phyloP scores from a whole-genome alignment of 2,888 invertebrate genomes.

The Stenoptilia bipunctidactyla region DNA sequence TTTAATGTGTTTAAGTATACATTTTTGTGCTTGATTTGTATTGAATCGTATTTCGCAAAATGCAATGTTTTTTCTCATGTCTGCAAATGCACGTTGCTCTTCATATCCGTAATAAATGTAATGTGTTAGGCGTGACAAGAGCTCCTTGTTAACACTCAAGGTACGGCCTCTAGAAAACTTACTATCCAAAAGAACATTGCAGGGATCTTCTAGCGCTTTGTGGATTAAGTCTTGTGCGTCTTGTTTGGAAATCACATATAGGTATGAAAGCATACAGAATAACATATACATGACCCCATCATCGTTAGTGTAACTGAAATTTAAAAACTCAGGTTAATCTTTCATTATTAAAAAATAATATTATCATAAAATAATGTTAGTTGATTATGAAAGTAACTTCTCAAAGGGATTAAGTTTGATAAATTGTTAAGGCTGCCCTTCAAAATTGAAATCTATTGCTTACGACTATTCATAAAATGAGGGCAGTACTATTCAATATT shows the following conservation, averaged over 20 bases:
- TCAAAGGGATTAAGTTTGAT: too few species aligned
- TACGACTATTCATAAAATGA: too few species aligned
- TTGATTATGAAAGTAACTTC: too few species aligned
- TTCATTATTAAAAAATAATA: too few species aligned
- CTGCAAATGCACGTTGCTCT: slow-evolving; percentile 70
- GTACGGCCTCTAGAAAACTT: slow-evolving; percentile 80
- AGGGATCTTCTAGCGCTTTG: slow-evolving; percentile 54
- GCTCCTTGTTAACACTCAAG: slow-evolving; percentile 41
- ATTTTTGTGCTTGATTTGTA: slow-evolving; percentile 76
- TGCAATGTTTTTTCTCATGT: slow-evolving; percentile 74
- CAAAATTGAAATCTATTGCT: too few species aligned
- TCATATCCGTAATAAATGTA: slow-evolving; percentile 89
- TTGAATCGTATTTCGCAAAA: slow-evolving; percentile 75
- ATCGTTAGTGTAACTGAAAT: slow-evolving; percentile 46
- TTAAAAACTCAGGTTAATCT: too few species aligned
- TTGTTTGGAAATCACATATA: slow-evolving; percentile 39
- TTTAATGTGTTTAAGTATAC: slow-evolving; percentile 56
- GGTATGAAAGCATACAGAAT: too few species aligned
- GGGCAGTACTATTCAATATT: too few species aligned
- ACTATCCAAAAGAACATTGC: slow-evolving; percentile 76
- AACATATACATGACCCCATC: slow-evolving; percentile 63
- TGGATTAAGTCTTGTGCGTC: slow-evolving; percentile 62
- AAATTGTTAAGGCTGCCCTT: too few species aligned
- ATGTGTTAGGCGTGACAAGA: slow-evolving; percentile 61
- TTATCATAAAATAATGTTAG: too few species aligned